Conservation (phyloP, 2,888 invertebrate species). For the Melipona bicolor region DNA sequence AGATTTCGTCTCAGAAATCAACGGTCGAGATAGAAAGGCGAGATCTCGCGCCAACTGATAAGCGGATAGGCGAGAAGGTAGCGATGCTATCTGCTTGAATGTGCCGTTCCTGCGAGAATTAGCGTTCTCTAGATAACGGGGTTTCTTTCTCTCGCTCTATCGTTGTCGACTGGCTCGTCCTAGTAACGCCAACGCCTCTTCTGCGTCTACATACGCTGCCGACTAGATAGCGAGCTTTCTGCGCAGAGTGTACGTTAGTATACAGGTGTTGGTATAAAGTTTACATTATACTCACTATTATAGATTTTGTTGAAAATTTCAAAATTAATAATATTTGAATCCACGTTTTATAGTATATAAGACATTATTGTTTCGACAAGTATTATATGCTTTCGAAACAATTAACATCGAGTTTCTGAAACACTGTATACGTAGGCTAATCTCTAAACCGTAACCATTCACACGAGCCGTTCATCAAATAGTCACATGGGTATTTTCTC, state of each 20-base stretch:
- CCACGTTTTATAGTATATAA: background rate
- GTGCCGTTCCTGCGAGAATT: conserved; percentile 65
- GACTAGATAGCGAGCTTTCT: conserved; percentile 25
- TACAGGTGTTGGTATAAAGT: background rate
- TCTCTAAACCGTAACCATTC: conserved; percentile 72
- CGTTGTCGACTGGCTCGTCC: conserved; percentile 38
- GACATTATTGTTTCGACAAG: background rate
- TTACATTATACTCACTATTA: too few relatives aligned
- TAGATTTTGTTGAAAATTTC: too few relatives aligned
- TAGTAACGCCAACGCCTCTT: conserved; percentile 42
- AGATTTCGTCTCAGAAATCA: conserved; percentile 23
- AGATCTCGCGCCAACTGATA: conserved; percentile 46
- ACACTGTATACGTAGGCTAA: conserved; percentile 47
- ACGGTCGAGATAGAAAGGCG: conserved; percentile 34
- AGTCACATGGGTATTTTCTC: conserved; percentile 78
- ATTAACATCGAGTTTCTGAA: background rate
- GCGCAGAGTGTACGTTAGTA: background rate
- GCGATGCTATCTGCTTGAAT: conserved; percentile 60
- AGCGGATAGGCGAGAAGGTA: conserved; percentile 37
- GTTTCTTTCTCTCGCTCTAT: conserved; percentile 16
- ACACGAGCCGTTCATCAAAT: conserved; percentile 60
- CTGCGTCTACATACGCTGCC: conserved; percentile 5
- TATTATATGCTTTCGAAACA: background rate
- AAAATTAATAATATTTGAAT: background rate
- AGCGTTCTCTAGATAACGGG: conserved; percentile 66